A percentile compares a stretch with the other conserved stretches of the same genome.
These are phyloP conservation scores for Drosophila arawakana DNA, from an alignment of 1,140 invertebrate species.

Conservation along the genomic window DNA sequence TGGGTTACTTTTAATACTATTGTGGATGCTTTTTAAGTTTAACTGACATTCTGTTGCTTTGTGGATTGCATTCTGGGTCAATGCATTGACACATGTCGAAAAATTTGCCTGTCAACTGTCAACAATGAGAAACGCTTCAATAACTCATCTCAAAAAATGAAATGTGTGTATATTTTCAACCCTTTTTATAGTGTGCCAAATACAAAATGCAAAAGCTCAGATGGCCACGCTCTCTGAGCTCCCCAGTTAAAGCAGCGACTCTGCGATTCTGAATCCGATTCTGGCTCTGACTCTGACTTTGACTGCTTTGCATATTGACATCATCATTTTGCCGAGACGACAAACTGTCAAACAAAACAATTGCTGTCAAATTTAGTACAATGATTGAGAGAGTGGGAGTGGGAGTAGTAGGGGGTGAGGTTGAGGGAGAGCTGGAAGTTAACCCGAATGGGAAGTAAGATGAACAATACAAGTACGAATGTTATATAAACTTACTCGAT, in stretches of 20 bases:
- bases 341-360: slow-evolving; percentile 83
- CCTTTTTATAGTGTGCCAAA: slow-evolving; percentile 29
- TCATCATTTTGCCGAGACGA: slow-evolving; percentile 77
- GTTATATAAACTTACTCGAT: slow-evolving; percentile 17
- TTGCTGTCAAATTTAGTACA: slow-evolving; percentile 83
- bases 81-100: slow-evolving; percentile 38
- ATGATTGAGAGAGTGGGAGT: slow-evolving; percentile 46
- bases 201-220: slow-evolving; percentile 39
- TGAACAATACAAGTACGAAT: slow-evolving; percentile 13
- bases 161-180: slow-evolving; percentile 6
- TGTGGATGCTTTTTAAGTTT: background rate
- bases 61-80: slow-evolving; percentile 2
- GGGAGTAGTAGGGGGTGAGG: background rate
- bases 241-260: background rate
- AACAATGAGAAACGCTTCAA: slow-evolving; percentile 37
- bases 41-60: background rate
- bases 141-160: slow-evolving; percentile 34
- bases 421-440: too few relatives aligned
- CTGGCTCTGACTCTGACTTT: slow-evolving; percentile 9
- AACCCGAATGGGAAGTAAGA: slow-evolving; percentile 14
- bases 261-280: background rate
- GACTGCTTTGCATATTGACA: slow-evolving; percentile 80
- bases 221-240: slow-evolving; percentile 25
- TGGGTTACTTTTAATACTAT: too few relatives aligned
- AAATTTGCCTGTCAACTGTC: slow-evolving; percentile 40